phyloP scores from a whole-genome alignment of 2,797 vertebrate species.

The Acipenser oxyrinchus region DNA sequence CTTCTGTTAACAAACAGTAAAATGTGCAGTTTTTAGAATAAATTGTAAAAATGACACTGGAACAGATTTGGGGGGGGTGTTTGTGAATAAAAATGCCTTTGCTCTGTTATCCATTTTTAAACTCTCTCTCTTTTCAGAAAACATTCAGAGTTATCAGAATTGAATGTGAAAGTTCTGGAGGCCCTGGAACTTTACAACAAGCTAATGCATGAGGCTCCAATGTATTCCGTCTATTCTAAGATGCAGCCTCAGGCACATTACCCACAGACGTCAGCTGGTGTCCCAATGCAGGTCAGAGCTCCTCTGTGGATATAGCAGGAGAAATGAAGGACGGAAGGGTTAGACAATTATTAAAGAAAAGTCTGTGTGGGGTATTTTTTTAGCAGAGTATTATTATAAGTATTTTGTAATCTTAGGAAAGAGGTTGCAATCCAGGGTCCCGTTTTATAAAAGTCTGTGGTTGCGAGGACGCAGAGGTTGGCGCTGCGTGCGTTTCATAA shows the following conservation, averaged over 20 bases:
- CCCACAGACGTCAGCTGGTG: constrained; percentile 50
- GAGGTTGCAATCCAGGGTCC: no score
- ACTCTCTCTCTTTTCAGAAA: constrained; percentile 57
- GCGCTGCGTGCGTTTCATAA: no score
- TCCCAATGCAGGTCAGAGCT: constrained; percentile 76
- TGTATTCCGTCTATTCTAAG: constrained; percentile 84
- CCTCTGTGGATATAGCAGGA: background rate
- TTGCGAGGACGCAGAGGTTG: no score
- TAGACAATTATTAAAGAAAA: background rate
- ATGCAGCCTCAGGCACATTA: constrained; percentile 72
- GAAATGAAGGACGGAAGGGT: background rate
- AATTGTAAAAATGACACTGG: no score
- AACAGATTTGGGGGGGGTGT: no score
- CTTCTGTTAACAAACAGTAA: no score
- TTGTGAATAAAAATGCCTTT: no score
- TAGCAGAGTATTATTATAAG: background rate
- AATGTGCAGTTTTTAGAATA: no score
- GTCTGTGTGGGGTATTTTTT: background rate
- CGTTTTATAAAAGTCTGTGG: no score
- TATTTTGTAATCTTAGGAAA: no score
- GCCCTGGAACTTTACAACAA: constrained; percentile 93
- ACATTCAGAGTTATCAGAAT: constrained; percentile 86
- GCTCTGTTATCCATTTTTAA: background rate
- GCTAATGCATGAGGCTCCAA: constrained; percentile 83
- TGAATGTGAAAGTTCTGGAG: constrained; percentile 91